Evolutionary conservation across 2,797 vertebrate species (phyloP).

Genomic region (Oreortyx pictus): DNA sequence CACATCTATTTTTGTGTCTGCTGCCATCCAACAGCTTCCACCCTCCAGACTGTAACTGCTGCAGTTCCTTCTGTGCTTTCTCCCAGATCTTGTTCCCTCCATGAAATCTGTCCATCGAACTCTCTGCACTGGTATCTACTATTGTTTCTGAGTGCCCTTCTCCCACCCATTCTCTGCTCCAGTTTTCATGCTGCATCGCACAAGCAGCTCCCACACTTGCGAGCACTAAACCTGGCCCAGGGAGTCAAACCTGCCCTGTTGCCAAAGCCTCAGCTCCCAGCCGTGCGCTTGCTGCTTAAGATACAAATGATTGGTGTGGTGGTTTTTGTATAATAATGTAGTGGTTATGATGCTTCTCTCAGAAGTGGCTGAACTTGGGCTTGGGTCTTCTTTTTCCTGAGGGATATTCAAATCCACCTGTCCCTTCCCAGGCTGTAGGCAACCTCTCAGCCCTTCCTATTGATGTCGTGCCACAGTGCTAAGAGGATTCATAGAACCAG

Average conservation of each 20-base stretch:
- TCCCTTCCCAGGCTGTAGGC: constrained; percentile 74
- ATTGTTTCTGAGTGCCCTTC: background rate
- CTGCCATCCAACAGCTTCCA: background rate
- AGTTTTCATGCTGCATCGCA: background rate
- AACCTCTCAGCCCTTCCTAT: constrained; percentile 42
- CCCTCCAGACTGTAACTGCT: background rate
- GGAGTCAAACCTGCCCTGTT: constrained; percentile 65
- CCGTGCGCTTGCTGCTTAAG: constrained; percentile 19
- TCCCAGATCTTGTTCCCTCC: background rate
- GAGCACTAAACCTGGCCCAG: background rate
- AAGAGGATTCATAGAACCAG: background rate
- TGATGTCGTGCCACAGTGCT: constrained; percentile 46
- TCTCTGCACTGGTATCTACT: background rate
- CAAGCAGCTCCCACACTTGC: background rate
- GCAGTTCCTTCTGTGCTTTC: background rate
- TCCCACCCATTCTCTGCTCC: background rate
- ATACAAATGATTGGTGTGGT: constrained; percentile 58
- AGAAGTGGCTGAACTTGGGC: constrained; percentile 59
- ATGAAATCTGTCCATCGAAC: background rate
- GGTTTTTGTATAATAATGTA: constrained; percentile 43
- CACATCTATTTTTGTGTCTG: background rate
- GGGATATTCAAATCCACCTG: constrained; percentile 69
- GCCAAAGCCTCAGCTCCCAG: constrained; percentile 12
- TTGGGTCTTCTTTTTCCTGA: constrained; percentile 53
- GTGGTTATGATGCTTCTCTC: constrained; percentile 29